Evolutionary conservation across 2,888 invertebrate genomes (phyloP), one percentile per base, ranked within the genome.

Genomic region (Tenthredo distinguenda): DNA sequence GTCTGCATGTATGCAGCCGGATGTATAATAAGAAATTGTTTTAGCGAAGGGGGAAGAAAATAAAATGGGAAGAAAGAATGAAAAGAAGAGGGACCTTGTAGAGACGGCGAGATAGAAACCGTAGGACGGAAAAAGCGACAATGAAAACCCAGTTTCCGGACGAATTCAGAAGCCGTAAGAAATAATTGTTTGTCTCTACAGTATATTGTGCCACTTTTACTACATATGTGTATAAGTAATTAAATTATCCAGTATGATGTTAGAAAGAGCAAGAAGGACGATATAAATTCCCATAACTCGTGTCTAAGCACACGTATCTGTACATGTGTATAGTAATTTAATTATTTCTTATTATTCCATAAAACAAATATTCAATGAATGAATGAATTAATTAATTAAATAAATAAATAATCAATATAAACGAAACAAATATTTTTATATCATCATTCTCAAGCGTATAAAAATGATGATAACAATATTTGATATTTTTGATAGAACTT

Each of bases 101-200:
- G n/a, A 55, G 15, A 12, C 68, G 18, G 31, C 31, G 34, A 68
- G 21, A 68, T 26, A 65, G 65, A 68, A 68, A 71, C 37, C 71
- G 21, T 37, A n/a, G 71, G 71, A 34, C 3, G 7, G 1, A 15
- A 71, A 71, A 71, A 15, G n/a, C 18, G 71, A 34, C 71, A 31
- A 71, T 34, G 71, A 71, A 71, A 71, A 71, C n/a, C 71, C 9
- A 72, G 72, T 72, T 72, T 72, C 72, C 18, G 43, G 37, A 72
- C 18, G 72, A 72, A 72, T 72, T 72, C 43, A 40, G 40, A 37
- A 72, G 18, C 71, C 71, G 18, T 71, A 71, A 18, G 34, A 71
- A 71, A n/a, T 34, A 37, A 71, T 71, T 37, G 34, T 34, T 34
- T 31, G 7, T 12, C 72, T 37, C n/a, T 43, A 10, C 0, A 26